These are phyloP conservation scores for Melieria crassipennis DNA, from an alignment of 2,888 invertebrate genomes.

Conservation along the genomic window DNA sequence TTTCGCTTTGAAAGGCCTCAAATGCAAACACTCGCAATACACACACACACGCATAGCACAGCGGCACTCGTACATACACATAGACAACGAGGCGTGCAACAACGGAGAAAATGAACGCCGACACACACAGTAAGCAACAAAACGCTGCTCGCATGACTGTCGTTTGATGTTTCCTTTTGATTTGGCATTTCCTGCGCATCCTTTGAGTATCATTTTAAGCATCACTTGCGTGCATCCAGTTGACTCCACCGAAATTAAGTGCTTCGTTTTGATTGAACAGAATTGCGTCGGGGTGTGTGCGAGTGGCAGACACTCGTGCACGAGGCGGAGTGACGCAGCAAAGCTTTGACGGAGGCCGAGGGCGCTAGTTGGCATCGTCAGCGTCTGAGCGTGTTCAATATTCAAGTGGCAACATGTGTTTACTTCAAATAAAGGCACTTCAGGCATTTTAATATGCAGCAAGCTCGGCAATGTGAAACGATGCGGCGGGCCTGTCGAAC, in stretches of 20 bases:
- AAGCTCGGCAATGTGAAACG: background rate
- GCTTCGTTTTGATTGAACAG: slow-evolving; percentile 3
- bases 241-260: slow-evolving; percentile 6
- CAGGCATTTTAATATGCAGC: slow-evolving; percentile 9
- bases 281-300: background rate
- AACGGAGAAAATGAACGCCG: too few relatives aligned
- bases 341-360: background rate
- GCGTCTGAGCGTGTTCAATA: background rate
- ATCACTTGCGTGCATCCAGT: background rate
- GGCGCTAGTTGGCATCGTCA: too few relatives aligned
- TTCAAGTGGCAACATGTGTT: slow-evolving; percentile 5
- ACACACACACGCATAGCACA: too few relatives aligned
- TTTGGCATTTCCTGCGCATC: slow-evolving; percentile 10
- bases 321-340: background rate
- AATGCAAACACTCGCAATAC: too few relatives aligned
- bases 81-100: too few relatives aligned
- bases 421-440: slow-evolving; percentile 8
- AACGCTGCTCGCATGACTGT: background rate
- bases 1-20: too few relatives aligned
- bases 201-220: background rate
- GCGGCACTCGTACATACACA: too few relatives aligned
- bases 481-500: too few relatives aligned
- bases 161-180: slow-evolving; percentile 16
- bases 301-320: background rate
- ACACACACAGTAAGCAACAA: too few relatives aligned